Evolutionary conservation across 1,140 invertebrate genomes (phyloP).

Genomic region (Pachypeltis micranthus): DNA sequence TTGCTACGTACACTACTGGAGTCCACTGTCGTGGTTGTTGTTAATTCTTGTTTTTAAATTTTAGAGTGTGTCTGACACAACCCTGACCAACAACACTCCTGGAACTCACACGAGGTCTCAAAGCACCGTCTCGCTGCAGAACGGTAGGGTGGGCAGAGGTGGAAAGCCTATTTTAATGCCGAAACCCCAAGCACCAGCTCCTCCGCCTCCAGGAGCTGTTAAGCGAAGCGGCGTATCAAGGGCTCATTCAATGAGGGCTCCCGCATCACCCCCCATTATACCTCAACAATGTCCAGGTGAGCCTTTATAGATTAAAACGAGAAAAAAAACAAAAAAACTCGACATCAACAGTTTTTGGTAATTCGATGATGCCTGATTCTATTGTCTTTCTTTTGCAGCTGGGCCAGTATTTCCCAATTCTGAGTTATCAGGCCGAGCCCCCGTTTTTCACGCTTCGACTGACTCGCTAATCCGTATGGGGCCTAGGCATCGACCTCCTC

Average conservation of each 20-base stretch:
- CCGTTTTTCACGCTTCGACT: constrained; percentile 41
- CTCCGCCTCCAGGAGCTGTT: constrained; percentile 35
- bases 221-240: constrained; percentile 34
- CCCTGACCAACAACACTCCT: constrained; percentile 13
- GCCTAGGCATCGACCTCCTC: constrained; percentile 29
- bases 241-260: constrained; percentile 43
- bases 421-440: constrained; percentile 25
- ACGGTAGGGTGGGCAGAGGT: background rate
- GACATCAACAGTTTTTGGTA: too few species aligned
- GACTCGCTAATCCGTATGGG: constrained; percentile 35
- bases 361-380: too few species aligned
- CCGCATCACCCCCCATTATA: constrained; percentile 38
- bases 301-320: too few species aligned
- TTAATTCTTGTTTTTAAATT: constrained; percentile 4
- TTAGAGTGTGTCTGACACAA: constrained; percentile 21
- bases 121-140: constrained; percentile 18
- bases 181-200: constrained; percentile 40
- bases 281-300: constrained; percentile 14
- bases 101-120: constrained; percentile 15
- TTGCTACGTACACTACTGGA: too few species aligned
- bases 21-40: too few species aligned
- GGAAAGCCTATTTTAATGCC: constrained; percentile 38
- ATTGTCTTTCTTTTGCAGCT: constrained; percentile 12
- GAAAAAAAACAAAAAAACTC: too few species aligned
- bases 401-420: constrained; percentile 20